Percentiles rank a stretch among this genome's conserved stretches.
Evolutionary conservation across 1,140 invertebrate genomes (phyloP).

Genomic region (Augochlora pura): DNA sequence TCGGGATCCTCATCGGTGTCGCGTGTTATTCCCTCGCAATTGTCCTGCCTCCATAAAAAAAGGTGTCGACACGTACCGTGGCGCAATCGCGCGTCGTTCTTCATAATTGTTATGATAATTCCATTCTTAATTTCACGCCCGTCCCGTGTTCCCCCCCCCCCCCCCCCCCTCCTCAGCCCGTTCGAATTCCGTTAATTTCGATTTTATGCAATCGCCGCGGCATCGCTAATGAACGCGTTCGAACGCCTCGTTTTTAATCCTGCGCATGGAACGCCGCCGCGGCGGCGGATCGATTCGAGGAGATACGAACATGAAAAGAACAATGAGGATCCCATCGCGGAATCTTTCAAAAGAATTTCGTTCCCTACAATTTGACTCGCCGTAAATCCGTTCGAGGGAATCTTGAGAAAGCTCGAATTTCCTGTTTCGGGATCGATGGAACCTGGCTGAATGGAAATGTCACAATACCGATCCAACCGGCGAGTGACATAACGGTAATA

Average conservation of each 20-base stretch:
- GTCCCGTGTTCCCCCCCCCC: background rate
- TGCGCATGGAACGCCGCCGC: background rate
- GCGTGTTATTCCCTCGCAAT: slow-evolving; percentile 28
- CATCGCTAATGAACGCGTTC: slow-evolving; percentile 12
- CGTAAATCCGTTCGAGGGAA: background rate
- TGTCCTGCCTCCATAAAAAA: slow-evolving; percentile 22
- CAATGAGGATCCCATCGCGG: background rate
- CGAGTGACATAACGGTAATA: slow-evolving; percentile 6
- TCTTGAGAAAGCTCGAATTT: background rate
- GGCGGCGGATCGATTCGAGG: background rate
- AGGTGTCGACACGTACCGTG: slow-evolving; percentile 34
- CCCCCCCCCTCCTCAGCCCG: too few relatives aligned
- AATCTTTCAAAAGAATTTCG: background rate
- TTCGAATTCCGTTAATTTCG: slow-evolving; percentile 33
- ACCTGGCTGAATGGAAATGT: background rate
- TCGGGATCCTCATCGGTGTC: slow-evolving; percentile 18
- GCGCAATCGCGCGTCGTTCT: slow-evolving; percentile 32
- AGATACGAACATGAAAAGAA: background rate
- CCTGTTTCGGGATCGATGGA: background rate
- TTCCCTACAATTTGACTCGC: background rate
- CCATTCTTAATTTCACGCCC: slow-evolving; percentile 41
- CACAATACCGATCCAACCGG: background rate
- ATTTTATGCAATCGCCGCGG: slow-evolving; percentile 19
- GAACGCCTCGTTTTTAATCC: slow-evolving; percentile 4
- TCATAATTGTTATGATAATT: slow-evolving; percentile 42